Evolutionary conservation across 2,113 vertebrate genomes (phyloP).

Genomic region (Panthera tigris): DNA sequence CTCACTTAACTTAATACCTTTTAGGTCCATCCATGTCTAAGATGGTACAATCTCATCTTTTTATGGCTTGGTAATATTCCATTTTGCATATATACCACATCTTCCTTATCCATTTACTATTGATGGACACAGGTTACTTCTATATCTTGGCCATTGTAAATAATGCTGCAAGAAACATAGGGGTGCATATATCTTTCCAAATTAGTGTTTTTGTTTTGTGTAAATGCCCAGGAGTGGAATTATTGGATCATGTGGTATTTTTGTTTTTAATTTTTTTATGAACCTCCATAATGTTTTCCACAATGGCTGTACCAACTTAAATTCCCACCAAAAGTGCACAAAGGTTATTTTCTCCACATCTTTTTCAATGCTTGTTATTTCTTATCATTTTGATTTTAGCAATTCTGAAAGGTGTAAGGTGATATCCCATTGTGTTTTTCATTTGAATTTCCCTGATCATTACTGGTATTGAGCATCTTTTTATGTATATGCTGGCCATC

Average conservation of each 20-base stretch:
- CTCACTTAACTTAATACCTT: background rate
- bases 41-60: background rate
- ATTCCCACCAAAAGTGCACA: background rate
- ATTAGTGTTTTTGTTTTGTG: background rate
- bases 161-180: background rate
- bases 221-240: background rate
- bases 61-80: background rate
- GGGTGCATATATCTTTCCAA: background rate
- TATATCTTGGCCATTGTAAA: background rate
- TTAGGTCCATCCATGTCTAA: background rate
- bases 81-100: background rate
- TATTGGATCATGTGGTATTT: background rate
- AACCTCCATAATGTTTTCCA: background rate
- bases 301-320: background rate
- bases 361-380: background rate
- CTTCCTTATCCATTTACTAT: background rate
- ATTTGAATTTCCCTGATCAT: background rate
- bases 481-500: background rate
- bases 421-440: background rate
- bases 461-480: background rate
- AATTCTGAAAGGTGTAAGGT: background rate
- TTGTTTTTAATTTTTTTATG: background rate
- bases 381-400: background rate
- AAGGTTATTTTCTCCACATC: background rate
- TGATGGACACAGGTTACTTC: background rate